Conservation (phyloP, 2,113 vertebrate genomes). For the Callionymus lyra region DNA sequence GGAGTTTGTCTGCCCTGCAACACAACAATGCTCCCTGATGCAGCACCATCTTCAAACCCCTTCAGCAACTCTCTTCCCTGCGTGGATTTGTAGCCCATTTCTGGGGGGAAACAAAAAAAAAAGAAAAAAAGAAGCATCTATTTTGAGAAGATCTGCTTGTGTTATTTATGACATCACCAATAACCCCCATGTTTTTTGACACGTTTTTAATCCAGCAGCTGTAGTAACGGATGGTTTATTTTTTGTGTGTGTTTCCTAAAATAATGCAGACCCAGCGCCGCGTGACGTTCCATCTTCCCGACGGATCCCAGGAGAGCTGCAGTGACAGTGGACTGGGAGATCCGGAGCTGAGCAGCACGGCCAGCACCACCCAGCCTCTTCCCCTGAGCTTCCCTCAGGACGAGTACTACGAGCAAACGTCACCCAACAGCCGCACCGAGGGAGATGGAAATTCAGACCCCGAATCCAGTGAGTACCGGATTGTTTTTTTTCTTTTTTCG, state of each 20-base stretch:
- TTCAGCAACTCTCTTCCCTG: too few relatives aligned
- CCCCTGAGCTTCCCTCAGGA: slow-evolving; percentile 84
- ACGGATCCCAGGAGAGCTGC: slow-evolving; percentile 91
- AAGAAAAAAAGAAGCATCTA: too few relatives aligned
- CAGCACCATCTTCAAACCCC: too few relatives aligned
- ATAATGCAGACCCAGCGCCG: slow-evolving; percentile 78
- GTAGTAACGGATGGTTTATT: not conserved
- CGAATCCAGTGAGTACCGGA: slow-evolving; percentile 85
- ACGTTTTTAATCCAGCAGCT: not conserved
- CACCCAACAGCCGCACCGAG: slow-evolving; percentile 89
- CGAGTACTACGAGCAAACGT: slow-evolving; percentile 84
- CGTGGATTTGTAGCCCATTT: too few relatives aligned
- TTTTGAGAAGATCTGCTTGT: too few relatives aligned
- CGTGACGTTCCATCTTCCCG: slow-evolving; percentile 94
- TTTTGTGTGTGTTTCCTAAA: slow-evolving; percentile 2
- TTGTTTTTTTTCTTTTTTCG: slow-evolving; percentile 1
- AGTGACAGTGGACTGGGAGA: slow-evolving; percentile 86
- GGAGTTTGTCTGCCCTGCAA: too few relatives aligned
- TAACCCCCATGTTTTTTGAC: too few relatives aligned
- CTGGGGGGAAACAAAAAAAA: too few relatives aligned
- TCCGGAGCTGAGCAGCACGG: slow-evolving; percentile 68
- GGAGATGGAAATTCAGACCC: slow-evolving; percentile 97
- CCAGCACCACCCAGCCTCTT: slow-evolving; percentile 74
- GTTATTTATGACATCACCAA: too few relatives aligned
- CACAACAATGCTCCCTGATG: too few relatives aligned